A percentile compares a stretch with the other conserved stretches of the same genome.
Evolutionary conservation across 2,888 invertebrate species (phyloP).

Genomic region (Limenitis camilla): DNA sequence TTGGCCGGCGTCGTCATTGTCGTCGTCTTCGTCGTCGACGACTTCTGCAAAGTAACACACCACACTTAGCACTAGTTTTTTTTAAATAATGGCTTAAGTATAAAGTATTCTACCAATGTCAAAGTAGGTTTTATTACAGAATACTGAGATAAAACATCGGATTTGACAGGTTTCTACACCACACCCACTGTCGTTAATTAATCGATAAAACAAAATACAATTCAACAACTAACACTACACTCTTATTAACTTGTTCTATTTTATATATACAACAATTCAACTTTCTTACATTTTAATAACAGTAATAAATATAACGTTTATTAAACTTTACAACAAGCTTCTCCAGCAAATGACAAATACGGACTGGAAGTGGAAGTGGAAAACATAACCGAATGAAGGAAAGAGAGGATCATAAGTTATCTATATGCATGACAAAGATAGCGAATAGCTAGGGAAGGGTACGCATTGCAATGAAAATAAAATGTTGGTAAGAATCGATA

Average conservation of each 20-base stretch:
- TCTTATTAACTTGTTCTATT: not conserved
- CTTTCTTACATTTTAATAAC: constrained; percentile 13
- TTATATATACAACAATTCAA: not conserved
- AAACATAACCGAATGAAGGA: constrained; percentile 33
- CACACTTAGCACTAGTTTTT: constrained; percentile 17
- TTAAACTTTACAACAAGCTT: constrained; percentile 33
- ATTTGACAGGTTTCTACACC: constrained; percentile 47
- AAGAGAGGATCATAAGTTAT: constrained; percentile 29
- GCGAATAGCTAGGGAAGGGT: constrained; percentile 36
- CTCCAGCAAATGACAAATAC: constrained; percentile 49
- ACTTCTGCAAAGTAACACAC: constrained; percentile 79
- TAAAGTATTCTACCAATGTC: constrained; percentile 8
- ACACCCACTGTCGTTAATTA: constrained; percentile 53
- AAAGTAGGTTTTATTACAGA: constrained; percentile 2
- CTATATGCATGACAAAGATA: constrained; percentile 37
- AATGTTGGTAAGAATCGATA: constrained; percentile 31
- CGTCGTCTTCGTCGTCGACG: constrained; percentile 90
- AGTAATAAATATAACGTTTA: constrained; percentile 13
- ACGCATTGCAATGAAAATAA: constrained; percentile 12
- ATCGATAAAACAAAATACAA: constrained; percentile 26
- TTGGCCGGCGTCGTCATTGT: constrained; percentile 93
- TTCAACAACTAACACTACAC: not conserved
- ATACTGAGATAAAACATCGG: constrained; percentile 15
- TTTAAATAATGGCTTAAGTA: too few species aligned
- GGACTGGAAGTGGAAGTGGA: constrained; percentile 43